Conservation (phyloP, 2,797 vertebrate species). For the Sandelia bainsii region DNA sequence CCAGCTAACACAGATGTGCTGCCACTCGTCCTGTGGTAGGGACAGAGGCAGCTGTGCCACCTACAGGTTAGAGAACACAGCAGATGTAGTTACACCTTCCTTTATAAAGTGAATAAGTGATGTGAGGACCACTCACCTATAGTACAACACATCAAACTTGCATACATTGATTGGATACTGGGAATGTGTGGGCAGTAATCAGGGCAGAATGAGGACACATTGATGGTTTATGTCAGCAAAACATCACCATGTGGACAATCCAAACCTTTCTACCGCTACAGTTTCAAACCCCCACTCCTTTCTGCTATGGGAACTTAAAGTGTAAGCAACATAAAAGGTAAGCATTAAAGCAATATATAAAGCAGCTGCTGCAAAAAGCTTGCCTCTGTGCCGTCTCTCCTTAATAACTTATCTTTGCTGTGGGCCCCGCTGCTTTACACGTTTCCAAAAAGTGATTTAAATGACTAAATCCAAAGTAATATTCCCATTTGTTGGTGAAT, state of each 20-base stretch:
- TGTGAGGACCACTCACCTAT: background rate
- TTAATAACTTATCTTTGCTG: background rate
- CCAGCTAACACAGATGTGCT: conserved; percentile 95
- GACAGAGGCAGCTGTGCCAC: conserved; percentile 94
- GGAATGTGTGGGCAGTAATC: conserved; percentile 10
- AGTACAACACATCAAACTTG: background rate
- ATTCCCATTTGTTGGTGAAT: background rate
- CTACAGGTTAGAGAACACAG: conserved; percentile 71
- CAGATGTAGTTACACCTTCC: background rate
- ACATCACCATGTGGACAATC: background rate
- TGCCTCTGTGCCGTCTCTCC: background rate
- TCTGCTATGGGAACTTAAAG: conserved; percentile 2
- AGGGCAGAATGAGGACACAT: background rate
- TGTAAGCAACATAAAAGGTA: conserved; percentile 15
- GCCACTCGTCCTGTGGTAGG: conserved; percentile 91
- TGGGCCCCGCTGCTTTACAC: background rate
- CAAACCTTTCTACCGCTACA: background rate
- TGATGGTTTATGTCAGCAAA: conserved; percentile 18
- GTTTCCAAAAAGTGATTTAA: background rate
- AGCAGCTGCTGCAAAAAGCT: conserved; percentile 8
- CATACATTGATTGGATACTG: background rate
- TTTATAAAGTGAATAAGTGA: background rate
- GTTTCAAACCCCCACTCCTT: background rate
- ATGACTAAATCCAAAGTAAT: background rate
- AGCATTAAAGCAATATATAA: conserved; percentile 11